Percentiles rank a stretch among this genome's conserved stretches.
Conservation (phyloP, 1,140 invertebrate species). For the Orchestia grillus region DNA sequence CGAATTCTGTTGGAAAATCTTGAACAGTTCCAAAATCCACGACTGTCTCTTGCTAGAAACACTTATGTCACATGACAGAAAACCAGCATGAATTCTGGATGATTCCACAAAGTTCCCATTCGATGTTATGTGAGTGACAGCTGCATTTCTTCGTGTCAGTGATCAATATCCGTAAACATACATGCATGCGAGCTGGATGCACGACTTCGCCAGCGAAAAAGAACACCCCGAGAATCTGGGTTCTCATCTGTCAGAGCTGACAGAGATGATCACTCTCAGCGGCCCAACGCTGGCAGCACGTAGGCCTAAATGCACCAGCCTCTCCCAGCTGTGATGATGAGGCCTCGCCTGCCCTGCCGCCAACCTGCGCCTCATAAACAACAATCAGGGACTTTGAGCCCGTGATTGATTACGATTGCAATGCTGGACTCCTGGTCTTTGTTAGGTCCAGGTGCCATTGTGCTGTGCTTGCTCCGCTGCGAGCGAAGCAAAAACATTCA, state of each 20-base stretch:
- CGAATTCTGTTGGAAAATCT: too few species aligned
- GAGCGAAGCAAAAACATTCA: neutral
- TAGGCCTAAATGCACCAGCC: neutral
- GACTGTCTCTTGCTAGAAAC: too few species aligned
- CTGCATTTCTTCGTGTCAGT: too few species aligned
- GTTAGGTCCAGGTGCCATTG: neutral
- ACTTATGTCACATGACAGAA: too few species aligned
- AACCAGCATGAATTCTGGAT: too few species aligned
- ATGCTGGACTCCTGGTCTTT: neutral
- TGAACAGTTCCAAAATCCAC: too few species aligned
- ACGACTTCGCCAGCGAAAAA: too few species aligned
- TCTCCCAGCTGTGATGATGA: neutral
- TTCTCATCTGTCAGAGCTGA: neutral
- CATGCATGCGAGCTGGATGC: too few species aligned
- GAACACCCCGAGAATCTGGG: neutral
- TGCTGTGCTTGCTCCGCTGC: neutral
- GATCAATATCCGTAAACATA: too few species aligned
- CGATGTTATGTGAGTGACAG: too few species aligned
- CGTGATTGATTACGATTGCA: slow-evolving; percentile 14
- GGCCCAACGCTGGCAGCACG: neutral
- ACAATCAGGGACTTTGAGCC: neutral
- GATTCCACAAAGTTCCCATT: too few species aligned
- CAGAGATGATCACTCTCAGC: neutral
- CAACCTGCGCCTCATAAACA: neutral
- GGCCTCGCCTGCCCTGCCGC: neutral